Percentiles rank a stretch among this genome's conserved stretches.
Evolutionary conservation across 2,797 vertebrate genomes (phyloP).

Genomic region (Sebastes aleutianus): DNA sequence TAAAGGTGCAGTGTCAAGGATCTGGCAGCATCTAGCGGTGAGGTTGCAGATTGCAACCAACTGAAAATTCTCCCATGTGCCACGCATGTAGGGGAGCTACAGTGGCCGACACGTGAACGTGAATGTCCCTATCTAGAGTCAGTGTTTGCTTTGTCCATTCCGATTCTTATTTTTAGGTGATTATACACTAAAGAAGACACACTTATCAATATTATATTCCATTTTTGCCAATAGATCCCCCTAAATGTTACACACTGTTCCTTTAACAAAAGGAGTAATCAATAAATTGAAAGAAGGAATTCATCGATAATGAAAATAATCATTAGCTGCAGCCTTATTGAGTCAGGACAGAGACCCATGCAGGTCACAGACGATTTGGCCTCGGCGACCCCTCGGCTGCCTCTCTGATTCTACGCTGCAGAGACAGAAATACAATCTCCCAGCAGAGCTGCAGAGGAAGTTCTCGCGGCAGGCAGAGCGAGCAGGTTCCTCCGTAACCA

Average conservation of each 20-base stretch:
- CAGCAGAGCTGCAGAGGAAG: slow-evolving; percentile 68
- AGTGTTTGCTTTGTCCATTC: no score
- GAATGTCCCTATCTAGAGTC: no score
- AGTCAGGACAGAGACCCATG: slow-evolving; percentile 20
- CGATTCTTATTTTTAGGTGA: no score
- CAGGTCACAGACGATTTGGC: slow-evolving; percentile 45
- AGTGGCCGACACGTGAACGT: no score
- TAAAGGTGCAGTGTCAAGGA: not conserved
- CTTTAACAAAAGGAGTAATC: not conserved
- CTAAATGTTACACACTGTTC: no score
- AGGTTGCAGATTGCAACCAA: no score
- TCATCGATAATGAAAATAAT: not conserved
- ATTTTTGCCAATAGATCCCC: no score
- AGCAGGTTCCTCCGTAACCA: slow-evolving; percentile 69
- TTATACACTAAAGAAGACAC: no score
- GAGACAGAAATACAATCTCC: slow-evolving; percentile 67
- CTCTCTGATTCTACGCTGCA: slow-evolving; percentile 28
- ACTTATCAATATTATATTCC: no score
- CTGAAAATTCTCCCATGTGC: no score
- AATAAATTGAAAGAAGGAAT: not conserved
- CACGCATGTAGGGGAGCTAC: no score
- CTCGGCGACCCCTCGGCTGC: slow-evolving; percentile 24
- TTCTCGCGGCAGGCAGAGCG: slow-evolving; percentile 62
- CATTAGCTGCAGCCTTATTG: not conserved
- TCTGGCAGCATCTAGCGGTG: no score